Percentiles rank a stretch among this genome's conserved stretches.
phyloP scores from a whole-genome alignment of 2,797 vertebrate genomes.

The Apodemus agrarius region DNA sequence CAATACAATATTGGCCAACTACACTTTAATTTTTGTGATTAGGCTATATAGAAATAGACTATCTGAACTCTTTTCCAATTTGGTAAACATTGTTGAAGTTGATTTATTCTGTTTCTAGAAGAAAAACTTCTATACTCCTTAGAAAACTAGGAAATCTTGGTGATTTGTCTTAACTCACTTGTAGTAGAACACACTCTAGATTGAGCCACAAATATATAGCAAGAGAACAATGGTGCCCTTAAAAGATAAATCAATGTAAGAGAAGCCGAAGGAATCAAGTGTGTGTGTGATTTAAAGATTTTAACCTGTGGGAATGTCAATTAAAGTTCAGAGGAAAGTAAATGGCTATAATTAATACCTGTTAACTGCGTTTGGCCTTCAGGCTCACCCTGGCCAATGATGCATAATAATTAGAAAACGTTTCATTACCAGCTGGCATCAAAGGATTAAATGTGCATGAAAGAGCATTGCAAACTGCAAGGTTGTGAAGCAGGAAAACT shows the following conservation, averaged over 20 bases:
- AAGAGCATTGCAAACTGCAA: constrained; percentile 59
- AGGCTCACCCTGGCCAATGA: constrained; percentile 82
- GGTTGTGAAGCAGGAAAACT: constrained; percentile 55
- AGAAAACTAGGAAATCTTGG: constrained; percentile 28
- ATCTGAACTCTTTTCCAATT: constrained; percentile 36
- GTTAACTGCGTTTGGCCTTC: constrained; percentile 82
- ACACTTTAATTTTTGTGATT: neutral
- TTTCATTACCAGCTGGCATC: constrained; percentile 83
- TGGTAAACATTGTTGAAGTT: neutral
- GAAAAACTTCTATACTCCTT: constrained; percentile 39
- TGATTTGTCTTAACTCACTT: constrained; percentile 23
- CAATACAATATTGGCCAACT: neutral
- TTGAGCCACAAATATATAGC: constrained; percentile 45
- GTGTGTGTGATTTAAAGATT: constrained; percentile 54
- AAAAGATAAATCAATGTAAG: constrained; percentile 59
- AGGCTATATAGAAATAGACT: neutral
- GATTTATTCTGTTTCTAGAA: constrained; percentile 54
- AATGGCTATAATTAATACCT: constrained; percentile 88
- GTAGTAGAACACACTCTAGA: neutral
- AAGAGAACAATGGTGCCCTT: constrained; percentile 12
- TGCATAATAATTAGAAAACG: constrained; percentile 86
- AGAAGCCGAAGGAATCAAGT: constrained; percentile 55
- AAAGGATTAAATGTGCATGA: constrained; percentile 75
- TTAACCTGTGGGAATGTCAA: constrained; percentile 83
- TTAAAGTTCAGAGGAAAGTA: constrained; percentile 86